Percentiles rank a stretch among this genome's conserved stretches.
phyloP scores from a whole-genome alignment of 2,888 invertebrate genomes.

The Phoenoteleia sp. region DNA sequence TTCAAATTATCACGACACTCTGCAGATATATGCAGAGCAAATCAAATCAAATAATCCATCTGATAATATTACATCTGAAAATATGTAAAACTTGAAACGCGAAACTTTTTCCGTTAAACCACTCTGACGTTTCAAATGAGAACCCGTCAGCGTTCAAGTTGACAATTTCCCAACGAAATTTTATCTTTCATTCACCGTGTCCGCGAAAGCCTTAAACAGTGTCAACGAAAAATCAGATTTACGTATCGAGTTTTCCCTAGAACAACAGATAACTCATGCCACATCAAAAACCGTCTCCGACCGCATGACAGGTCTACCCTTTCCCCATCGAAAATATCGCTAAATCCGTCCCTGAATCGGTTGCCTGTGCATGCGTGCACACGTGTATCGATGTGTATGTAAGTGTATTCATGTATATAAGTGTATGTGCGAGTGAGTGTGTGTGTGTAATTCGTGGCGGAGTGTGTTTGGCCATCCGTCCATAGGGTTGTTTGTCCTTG shows the following conservation, averaged over 20 bases:
- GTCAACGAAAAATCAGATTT: neutral
- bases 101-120: too few relatives aligned
- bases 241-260: neutral
- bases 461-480: constrained; percentile 83
- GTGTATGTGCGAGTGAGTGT: neutral
- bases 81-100: too few relatives aligned
- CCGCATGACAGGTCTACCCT: neutral
- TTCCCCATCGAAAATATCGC: neutral
- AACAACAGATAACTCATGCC: neutral
- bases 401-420: neutral
- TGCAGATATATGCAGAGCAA: too few relatives aligned
- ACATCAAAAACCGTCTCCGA: neutral
- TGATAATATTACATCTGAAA: too few relatives aligned
- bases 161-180: neutral
- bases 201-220: neutral
- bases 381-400: constrained; percentile 15
- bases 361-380: constrained; percentile 24
- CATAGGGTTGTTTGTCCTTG: constrained; percentile 84
- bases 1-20: too few relatives aligned
- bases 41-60: too few relatives aligned
- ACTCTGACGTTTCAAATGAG: neutral
- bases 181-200: neutral
- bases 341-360: constrained; percentile 10
- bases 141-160: neutral
- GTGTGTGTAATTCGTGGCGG: constrained; percentile 78